Base-by-base conservation (phyloP, 2,888 invertebrate genomes). In the Anoncus sp. region DNA sequence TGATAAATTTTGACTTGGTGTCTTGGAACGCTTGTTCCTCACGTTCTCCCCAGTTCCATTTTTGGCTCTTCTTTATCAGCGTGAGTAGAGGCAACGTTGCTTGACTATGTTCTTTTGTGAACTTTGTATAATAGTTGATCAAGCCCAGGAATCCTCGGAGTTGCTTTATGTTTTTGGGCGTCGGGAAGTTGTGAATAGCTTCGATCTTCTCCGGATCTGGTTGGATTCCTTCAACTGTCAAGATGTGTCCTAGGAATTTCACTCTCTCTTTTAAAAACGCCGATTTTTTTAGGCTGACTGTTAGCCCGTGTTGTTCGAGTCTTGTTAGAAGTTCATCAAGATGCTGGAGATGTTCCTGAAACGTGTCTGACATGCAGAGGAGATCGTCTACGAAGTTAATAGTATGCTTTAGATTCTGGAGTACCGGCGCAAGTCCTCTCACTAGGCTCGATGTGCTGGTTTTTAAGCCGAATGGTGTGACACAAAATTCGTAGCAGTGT, bases 351-450 rank as follows among this genome's bases (percentile, higher is more conserved):
- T 69, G 69, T 12, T 69, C 49, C 0, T 40, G 9, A 7, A 66
- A 51, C 6, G 40, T n/a, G 1, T 67, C 55, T 0, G 67, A 45
- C 20, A 18, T 43, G 12, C 43, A 31, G 0, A 49, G 24, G 1
- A 69, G 22, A 9, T 59, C 69, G 7, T 69, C 47, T 0, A 69
- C 69, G 38, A 69, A 69, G 4, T 69, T 59, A 0, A 69, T 49
- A 0, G 16, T 22, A 10, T 38, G n/a, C 1, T 5, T 9, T 0
- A 69, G 12, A 1, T 45, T 57, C 4, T 38, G 20, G 0, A 69
- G 24, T 1, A 69, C 47, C 0, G 22, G 59, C 1, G 18, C 31
- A 0, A 67, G 35, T 1, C 57, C 67, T 1, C 35, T 24, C 1
- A 67, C 31, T 5, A 67, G 18, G 18, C 66, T 66, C 0, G 66